Base-by-base conservation (phyloP, 2,113 vertebrate genomes). In the Meles meles region DNA sequence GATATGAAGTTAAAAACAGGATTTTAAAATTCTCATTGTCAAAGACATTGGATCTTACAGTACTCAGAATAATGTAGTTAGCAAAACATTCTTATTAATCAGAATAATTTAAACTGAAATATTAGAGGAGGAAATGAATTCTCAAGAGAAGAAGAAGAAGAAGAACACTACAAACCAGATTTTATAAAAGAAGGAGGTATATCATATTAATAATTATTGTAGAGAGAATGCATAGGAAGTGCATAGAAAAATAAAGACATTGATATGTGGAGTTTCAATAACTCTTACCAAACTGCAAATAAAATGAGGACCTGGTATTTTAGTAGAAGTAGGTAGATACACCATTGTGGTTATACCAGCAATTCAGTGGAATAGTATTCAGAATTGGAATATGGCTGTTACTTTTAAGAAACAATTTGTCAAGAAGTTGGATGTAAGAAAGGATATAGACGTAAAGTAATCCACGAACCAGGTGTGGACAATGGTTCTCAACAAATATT, bases 41-140 rank as follows among this genome's bases (percentile, higher is more conserved):
- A 3, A 97, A 96, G 69, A 95, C 34, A 90, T 81, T 81, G 20
- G 15, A n/a, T 94, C 49, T 96, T 83, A 71, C 17, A 67, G 49
- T 72, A 23, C 1, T 55, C 52, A 72, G 9, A 91, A 85, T 61
- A 90, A 77, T 76, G 65, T 72, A 89, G 20, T 47, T 82, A 93
- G 79, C 52, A 92, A 91, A 91, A 34, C 5, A 82, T 83, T 92
- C 2, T 21, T 80, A 29, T 72, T 88, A 71, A 82, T 89, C 20
- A 96, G 88, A 94, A 90, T 93, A 76, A 83, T 85, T 96, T 96
- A 61, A 97, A 69, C 18, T 55, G 34, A 77, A 91, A 89, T 86
- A 86, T 67, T 14, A 85, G 37, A 82, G 49, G 20, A 90, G 65
- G 42, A 37, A 79, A 82, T 88, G 42, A 79, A 82, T 88, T 94